Conservation (phyloP, 2,797 vertebrate genomes). For the Balearica regulorum region DNA sequence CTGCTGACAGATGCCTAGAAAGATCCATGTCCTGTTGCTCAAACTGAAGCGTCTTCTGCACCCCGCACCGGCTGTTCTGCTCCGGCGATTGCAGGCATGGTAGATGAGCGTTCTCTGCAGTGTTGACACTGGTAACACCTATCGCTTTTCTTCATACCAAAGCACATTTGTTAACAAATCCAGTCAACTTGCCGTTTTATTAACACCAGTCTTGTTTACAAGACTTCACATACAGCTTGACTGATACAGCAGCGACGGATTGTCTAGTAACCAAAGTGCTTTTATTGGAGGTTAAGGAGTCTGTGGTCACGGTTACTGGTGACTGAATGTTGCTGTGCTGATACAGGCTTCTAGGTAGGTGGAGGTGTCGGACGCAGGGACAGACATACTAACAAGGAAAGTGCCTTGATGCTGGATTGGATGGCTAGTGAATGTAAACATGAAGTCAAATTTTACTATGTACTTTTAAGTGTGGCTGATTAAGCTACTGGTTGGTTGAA, state of each 20-base stretch:
- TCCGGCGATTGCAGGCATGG: rapidly evolving
- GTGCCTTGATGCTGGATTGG: slow-evolving; percentile 51
- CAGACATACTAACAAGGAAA: neutral
- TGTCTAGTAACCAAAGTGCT: neutral
- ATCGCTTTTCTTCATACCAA: neutral
- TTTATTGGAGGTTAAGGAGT: neutral
- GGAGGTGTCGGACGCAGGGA: neutral
- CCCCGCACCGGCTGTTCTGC: neutral
- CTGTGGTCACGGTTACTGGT: neutral
- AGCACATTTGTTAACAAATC: neutral
- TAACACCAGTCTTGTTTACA: neutral
- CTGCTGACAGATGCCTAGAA: neutral
- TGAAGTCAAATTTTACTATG: slow-evolving; percentile 4
- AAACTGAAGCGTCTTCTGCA: neutral
- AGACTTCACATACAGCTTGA: neutral
- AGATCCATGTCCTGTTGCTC: neutral
- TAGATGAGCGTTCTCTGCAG: neutral
- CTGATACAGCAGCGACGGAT: neutral
- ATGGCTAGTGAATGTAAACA: slow-evolving; percentile 43
- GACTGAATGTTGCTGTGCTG: neutral
- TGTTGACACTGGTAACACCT: neutral
- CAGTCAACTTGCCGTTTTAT: neutral
- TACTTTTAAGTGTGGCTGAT: slow-evolving; percentile 9
- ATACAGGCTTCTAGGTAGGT: neutral
- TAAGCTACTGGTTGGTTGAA: slow-evolving; percentile 26